Evolutionary conservation across 1,140 invertebrate species (phyloP).

Genomic region (Colletes gigas): DNA sequence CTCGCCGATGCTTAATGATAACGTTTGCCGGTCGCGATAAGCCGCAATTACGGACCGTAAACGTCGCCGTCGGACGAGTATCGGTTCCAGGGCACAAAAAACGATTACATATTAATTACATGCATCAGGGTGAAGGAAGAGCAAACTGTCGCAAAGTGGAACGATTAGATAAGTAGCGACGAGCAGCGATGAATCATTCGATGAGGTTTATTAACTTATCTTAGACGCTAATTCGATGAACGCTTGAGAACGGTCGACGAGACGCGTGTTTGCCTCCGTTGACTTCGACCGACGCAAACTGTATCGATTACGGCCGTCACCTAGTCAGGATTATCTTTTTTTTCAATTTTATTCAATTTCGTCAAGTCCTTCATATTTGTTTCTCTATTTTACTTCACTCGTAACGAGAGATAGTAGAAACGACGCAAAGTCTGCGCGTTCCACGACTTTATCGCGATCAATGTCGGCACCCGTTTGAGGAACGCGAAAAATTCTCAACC

Average conservation of each 20-base stretch:
- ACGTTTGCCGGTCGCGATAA: slow-evolving; percentile 24
- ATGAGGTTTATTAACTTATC: slow-evolving; percentile 57
- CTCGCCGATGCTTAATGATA: slow-evolving; percentile 34
- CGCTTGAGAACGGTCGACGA: slow-evolving; percentile 31
- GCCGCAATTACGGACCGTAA: slow-evolving; percentile 25
- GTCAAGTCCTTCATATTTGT: too few species aligned
- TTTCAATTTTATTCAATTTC: too few species aligned
- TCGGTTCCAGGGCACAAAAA: slow-evolving; percentile 15
- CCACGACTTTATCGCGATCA: not conserved
- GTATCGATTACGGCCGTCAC: too few species aligned
- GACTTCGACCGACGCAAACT: not conserved
- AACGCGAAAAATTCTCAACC: not conserved
- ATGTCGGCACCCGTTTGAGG: not conserved
- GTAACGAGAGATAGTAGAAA: too few species aligned
- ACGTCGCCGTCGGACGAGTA: not conserved
- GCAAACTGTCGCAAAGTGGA: slow-evolving; percentile 55
- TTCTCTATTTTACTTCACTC: too few species aligned
- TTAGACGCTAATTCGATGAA: slow-evolving; percentile 51
- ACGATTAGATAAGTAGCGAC: slow-evolving; percentile 60
- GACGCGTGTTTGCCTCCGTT: not conserved
- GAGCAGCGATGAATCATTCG: slow-evolving; percentile 51
- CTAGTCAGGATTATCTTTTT: too few species aligned
- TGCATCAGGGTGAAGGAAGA: slow-evolving; percentile 40
- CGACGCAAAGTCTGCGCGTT: too few species aligned
- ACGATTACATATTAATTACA: slow-evolving; percentile 50